Evolutionary conservation across 2,888 invertebrate genomes (phyloP), one percentile per base, ranked within the genome.

Genomic region (Agrochola litura): DNA sequence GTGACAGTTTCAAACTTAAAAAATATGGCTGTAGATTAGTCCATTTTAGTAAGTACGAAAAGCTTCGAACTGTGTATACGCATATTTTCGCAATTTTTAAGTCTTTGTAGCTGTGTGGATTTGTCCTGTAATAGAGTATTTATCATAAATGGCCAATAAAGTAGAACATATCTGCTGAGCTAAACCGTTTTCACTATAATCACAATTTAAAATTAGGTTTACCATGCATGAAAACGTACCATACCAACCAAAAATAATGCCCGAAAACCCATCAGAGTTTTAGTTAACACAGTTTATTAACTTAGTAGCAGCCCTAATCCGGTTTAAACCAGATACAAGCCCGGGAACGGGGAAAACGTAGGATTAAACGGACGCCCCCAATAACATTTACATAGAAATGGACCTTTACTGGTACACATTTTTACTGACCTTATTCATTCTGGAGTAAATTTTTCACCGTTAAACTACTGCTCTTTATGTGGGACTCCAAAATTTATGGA

Each of bases 331-430:
- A 93, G 95, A 94, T 90, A 91, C 95, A 95, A 90, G 95, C 92
- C 92, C 92, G 95, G 91, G 89, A 92, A 92, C 92, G 83, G 81
- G 93, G 90, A 92, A 93, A 93, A 93, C 93, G 91, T 86, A 84
- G 95, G 96, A 95, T 96, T 95, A 96, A 95, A 93, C 93, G 93
- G 92, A 95, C 92, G 93, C 92, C 91, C 87, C 91, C 94, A 93
- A 95, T 96, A 95, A 95, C 94, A 96, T 96, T 96, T 92, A 94
- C 96, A 96, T 96, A 95, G 93, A 94, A 95, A 96, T 94, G 93
- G 95, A 89, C 84, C 82, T 85, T 81, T 76, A 83, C 83, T 85
- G 76, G 85, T 86, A 87, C 82, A 86, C 88, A 93, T 94, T 95
- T 95, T 94, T 95, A 94, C 93, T 94, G 94, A 93, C 94, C 94